A percentile compares a stretch with the other conserved stretches of the same genome.
phyloP scores from a whole-genome alignment of 64 coral and sea anemone species.

The Actinia equina region DNA sequence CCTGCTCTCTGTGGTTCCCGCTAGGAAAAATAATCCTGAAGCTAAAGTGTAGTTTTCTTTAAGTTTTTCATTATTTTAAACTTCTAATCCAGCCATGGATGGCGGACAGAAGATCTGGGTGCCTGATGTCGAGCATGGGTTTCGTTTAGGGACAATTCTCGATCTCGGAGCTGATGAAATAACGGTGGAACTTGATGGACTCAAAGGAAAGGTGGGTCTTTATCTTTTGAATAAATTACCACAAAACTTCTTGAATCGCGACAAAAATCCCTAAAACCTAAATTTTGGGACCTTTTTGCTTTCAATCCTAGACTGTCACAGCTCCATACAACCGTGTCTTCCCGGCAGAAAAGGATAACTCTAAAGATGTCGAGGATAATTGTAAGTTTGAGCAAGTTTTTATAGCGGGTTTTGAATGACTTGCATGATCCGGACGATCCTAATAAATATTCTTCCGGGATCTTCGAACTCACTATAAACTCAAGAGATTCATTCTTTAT shows the following conservation, averaged over 20 bases:
- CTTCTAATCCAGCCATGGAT: constrained; percentile 52
- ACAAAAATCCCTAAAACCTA: background rate
- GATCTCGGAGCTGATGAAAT: constrained; percentile 90
- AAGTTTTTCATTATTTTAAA: background rate
- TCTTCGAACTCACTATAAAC: background rate
- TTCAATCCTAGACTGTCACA: constrained; percentile 40
- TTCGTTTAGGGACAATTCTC: constrained; percentile 73
- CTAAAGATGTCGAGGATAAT: constrained; percentile 95
- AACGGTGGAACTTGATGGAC: constrained; percentile 70
- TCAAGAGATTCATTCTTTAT: background rate
- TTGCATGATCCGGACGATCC: background rate
- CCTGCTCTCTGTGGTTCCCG: background rate
- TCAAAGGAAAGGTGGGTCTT: constrained; percentile 14
- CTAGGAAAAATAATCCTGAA: background rate
- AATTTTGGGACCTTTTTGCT: background rate
- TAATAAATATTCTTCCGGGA: constrained; percentile 2
- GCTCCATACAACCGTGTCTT: constrained; percentile 88
- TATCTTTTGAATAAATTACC: background rate
- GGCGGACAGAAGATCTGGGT: constrained; percentile 86
- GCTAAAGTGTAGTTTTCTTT: background rate
- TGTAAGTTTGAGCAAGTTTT: constrained; percentile 64
- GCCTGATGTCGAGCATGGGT: constrained; percentile 89
- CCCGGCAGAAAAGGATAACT: constrained; percentile 89
- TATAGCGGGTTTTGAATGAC: background rate
- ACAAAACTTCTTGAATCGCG: background rate